Percentiles rank a stretch among this genome's conserved stretches.
phyloP scores from a whole-genome alignment of 1,140 invertebrate genomes.

The Drosophila tropicalis region DNA sequence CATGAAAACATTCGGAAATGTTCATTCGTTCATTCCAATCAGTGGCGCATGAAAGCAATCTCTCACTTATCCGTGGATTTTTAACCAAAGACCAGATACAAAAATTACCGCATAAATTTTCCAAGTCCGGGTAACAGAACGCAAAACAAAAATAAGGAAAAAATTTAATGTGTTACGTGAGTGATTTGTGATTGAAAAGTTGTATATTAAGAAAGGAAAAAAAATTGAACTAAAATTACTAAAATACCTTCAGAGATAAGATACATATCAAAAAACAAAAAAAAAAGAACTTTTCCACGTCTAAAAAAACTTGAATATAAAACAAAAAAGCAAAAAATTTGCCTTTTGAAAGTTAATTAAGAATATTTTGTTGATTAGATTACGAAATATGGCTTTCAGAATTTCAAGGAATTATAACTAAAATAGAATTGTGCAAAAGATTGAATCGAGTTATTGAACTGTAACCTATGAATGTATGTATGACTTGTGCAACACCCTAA shows the following conservation, averaged over 20 bases:
- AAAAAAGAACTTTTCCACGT: slow-evolving; percentile 25
- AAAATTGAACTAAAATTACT: background rate
- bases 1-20: slow-evolving; percentile 68
- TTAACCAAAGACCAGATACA: background rate
- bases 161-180: background rate
- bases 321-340: slow-evolving; percentile 47
- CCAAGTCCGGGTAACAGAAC: no score
- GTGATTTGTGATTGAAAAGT: background rate
- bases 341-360: slow-evolving; percentile 58
- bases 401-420: slow-evolving; percentile 23
- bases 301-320: slow-evolving; percentile 32
- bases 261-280: background rate
- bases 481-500: slow-evolving; percentile 1
- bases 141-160: no score
- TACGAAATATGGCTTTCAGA: slow-evolving; percentile 55
- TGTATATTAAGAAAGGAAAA: background rate
- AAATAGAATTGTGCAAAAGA: slow-evolving; percentile 17
- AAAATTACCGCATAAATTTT: background rate
- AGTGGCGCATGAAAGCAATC: slow-evolving; percentile 27
- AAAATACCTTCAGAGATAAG: background rate
- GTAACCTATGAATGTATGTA: no score
- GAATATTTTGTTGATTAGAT: slow-evolving; percentile 60
- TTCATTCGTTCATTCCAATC: slow-evolving; percentile 26
- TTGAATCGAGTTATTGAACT: background rate
- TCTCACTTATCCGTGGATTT: background rate